Evolutionary conservation across 2,797 vertebrate genomes (phyloP), one percentile per base, ranked within the genome.

Genomic region (Hydrophis major): DNA sequence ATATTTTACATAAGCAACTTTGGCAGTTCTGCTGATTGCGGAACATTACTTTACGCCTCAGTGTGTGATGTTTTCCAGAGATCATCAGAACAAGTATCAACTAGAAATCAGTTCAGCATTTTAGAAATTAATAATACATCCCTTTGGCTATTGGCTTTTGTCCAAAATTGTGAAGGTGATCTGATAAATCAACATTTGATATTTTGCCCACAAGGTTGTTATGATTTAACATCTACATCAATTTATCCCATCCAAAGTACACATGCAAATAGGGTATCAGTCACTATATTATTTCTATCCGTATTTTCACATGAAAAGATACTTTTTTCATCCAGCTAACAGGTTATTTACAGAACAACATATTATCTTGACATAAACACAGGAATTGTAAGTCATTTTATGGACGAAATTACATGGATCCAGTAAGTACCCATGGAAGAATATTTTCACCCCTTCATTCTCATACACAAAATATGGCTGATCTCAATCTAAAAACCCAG

Each of bases 91-190:
- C 0, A 93, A 93, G 1, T 93, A 95, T 57, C 28, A 37, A 94
- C 53, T 92, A 94, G 96, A 95, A 95, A 95, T 93, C 66, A 1
- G 0, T 86, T 95, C 94, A 89, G 56, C 63, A 92, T 47, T 6
- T 92, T 78, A 5, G 8, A 16, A 92, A 94, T 89, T 94, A 95
- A 94, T 88, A 90, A 94, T 90, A 25, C 91, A 94, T 91, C 6
- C 93, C 89, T 87, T 95, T 90, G 94, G 94, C 66, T 74, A 94
- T 50, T 95, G 86, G 89, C 93, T 95, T 56, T 59, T 93, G 16
- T 57, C 90, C 93, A 83, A 42, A 89, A 86, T 89, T 95, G 94
- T 89, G 93, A 94, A 91, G 18, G 86, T 90, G 86, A 95, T 94
- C 89, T 93, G 94, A 95, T 27, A 90, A 89, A 94, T 27, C 92